Evolutionary conservation across 2,888 invertebrate genomes (phyloP).

Genomic region (Chalcosyrphus nemorum): DNA sequence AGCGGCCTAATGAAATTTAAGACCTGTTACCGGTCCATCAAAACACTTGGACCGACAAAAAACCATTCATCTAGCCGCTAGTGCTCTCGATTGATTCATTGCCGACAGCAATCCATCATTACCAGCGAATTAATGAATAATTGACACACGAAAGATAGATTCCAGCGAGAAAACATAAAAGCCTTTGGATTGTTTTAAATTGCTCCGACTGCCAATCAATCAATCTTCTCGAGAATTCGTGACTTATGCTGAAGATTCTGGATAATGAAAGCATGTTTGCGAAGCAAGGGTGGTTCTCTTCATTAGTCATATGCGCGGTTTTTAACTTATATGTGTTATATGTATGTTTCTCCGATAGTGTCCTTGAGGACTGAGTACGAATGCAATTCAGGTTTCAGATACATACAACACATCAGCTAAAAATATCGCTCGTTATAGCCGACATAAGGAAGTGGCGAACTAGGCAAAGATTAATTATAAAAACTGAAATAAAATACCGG

Average conservation of each 20-base stretch:
- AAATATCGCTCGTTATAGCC: too few relatives aligned
- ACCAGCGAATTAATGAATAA: constrained; percentile 1
- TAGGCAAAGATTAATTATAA: too few relatives aligned
- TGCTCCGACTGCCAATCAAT: constrained; percentile 1
- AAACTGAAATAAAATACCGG: too few relatives aligned
- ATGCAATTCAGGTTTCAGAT: too few relatives aligned
- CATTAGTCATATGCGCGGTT: background rate
- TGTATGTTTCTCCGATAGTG: too few relatives aligned
- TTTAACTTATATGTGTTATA: background rate
- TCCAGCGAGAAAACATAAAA: constrained; percentile 5
- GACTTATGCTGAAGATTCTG: background rate
- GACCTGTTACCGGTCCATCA: background rate
- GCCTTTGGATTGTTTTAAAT: constrained; percentile 13
- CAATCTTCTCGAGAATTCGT: constrained; percentile 5
- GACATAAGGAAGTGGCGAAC: too few relatives aligned
- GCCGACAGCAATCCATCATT: background rate
- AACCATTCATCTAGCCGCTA: background rate
- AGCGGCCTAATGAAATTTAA: background rate
- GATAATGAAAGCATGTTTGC: constrained; percentile 1
- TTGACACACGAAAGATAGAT: background rate
- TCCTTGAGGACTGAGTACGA: too few relatives aligned
- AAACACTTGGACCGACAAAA: background rate
- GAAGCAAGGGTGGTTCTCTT: background rate
- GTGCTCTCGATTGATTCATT: background rate
- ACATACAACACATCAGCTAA: too few relatives aligned